Percentiles rank a stretch among this genome's conserved stretches.
These are phyloP conservation scores for Channa striata DNA, from an alignment of 2,797 vertebrate genomes.

Conservation along the genomic window DNA sequence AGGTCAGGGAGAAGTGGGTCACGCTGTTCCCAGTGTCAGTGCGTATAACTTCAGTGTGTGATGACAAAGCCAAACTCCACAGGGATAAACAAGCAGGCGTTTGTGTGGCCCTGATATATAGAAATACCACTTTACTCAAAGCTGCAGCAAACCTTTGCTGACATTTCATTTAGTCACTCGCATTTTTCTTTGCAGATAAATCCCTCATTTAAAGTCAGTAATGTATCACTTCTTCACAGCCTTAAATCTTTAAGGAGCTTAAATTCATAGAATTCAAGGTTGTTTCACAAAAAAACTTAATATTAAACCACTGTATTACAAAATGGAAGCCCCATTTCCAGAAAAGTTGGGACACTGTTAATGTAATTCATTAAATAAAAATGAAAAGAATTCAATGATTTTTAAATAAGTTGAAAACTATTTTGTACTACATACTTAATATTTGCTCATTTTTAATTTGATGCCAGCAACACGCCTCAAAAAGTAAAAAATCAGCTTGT, in stretches of 20 bases:
- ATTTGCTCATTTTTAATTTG: too few species aligned
- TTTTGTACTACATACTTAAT: too few species aligned
- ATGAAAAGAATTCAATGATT: too few species aligned
- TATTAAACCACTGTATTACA: too few species aligned
- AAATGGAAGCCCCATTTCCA: too few species aligned
- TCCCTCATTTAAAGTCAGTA: conserved; percentile 33
- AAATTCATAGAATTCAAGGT: neutral
- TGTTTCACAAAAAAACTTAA: neutral
- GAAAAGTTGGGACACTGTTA: too few species aligned
- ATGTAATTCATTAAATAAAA: too few species aligned
- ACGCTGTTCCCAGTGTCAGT: conserved; percentile 82
- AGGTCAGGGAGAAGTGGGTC: conserved; percentile 84
- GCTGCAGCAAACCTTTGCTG: conserved; percentile 16
- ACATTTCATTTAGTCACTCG: conserved; percentile 27
- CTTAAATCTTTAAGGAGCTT: conserved; percentile 11
- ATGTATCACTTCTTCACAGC: conserved; percentile 1
- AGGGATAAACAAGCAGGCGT: conserved; percentile 65
- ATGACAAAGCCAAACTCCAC: conserved; percentile 73
- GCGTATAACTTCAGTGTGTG: conserved; percentile 75
- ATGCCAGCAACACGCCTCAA: too few species aligned
- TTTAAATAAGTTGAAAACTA: too few species aligned
- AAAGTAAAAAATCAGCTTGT: too few species aligned
- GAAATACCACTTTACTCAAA: conserved; percentile 23
- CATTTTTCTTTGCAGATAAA: conserved; percentile 38
- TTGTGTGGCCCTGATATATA: conserved; percentile 58